phyloP scores from a whole-genome alignment of 2,113 vertebrate genomes.

The Antennarius striatus region DNA sequence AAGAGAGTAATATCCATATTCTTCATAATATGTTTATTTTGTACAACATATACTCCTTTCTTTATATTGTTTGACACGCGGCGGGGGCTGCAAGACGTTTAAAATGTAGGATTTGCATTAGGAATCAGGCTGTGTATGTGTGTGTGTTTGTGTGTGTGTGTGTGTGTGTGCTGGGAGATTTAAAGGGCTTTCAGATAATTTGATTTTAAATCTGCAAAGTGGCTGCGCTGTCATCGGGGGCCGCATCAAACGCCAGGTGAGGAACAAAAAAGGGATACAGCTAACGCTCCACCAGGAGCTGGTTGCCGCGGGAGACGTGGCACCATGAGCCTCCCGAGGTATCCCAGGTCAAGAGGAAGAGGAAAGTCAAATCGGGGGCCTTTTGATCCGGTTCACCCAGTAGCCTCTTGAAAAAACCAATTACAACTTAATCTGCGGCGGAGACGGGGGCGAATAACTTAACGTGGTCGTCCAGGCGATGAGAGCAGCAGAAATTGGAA shows the following conservation, averaged over 20 bases:
- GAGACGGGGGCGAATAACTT: constrained; percentile 43
- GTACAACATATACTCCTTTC: constrained; percentile 21
- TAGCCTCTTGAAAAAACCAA: constrained; percentile 48
- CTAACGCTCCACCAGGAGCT: background rate
- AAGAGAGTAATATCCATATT: constrained; percentile 43
- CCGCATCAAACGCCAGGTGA: constrained; percentile 48
- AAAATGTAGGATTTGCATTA: too few species aligned
- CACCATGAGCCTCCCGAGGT: background rate
- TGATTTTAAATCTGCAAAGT: constrained; percentile 66
- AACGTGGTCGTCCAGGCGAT: constrained; percentile 47
- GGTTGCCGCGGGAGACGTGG: too few species aligned
- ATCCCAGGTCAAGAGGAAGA: constrained; percentile 13
- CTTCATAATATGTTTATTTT: constrained; percentile 52
- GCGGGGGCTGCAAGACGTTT: background rate
- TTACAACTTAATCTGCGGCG: constrained; percentile 48
- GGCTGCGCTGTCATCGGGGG: constrained; percentile 47
- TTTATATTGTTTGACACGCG: background rate
- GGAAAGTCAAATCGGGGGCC: constrained; percentile 15
- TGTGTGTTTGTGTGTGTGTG: background rate
- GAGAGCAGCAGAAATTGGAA: constrained; percentile 49
- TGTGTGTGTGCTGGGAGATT: constrained; percentile 23
- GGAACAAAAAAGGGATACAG: constrained; percentile 43
- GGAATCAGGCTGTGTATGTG: too few species aligned
- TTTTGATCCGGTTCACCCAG: constrained; percentile 30
- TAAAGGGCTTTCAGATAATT: constrained; percentile 68